Evolutionary conservation across 1,140 invertebrate genomes (phyloP), one percentile per base, ranked within the genome.

Genomic region (Drosophila pectinifera): DNA sequence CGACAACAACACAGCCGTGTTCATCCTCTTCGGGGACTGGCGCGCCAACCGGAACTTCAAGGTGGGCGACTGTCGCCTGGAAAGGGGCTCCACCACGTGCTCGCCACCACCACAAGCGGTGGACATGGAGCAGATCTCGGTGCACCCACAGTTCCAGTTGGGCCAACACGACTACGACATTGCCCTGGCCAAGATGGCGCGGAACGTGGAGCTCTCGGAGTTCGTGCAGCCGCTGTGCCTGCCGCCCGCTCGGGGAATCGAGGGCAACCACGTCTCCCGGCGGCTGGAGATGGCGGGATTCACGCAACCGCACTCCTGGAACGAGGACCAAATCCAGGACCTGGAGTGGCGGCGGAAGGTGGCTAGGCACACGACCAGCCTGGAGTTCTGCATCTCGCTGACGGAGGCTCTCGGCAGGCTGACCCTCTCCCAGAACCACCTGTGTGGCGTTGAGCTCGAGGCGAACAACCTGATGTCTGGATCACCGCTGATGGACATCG

Each of bases 401-500:
- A 36, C 16, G 1, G 34, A 58, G 38, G 22, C 49, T 14, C 13
- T 53, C 4, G 31, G 2, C 18, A 3, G 20, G 7, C 18, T 53
- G 1, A 14, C 4, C 4, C 10, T 22, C 0, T n/a, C 38, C 22
- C 57, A 54, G 14, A 49, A 73, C 16, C 54, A 69, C 14, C 26
- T 69, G 14, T 73, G 69, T 13, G 69, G 64, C 10, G 0, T 34
- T 22, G 49, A 36, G 31, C 36, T 36, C 1, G 31, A 53, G 6
- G 49, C 18, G 2, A 20, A 7, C 8, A 36, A 53, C 14, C 16
- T 73, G 14, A 28, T 58, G 34, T 42, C 69, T 14, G 69, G 69
- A 5, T 22, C 64, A 14, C 65, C 69, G 38, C 34, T 73, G 7
- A 68, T 73, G 69, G 64, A 39, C 8, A 16, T 69, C 8, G 55